These are phyloP conservation scores for Drosophila rellima DNA, from an alignment of 2,888 invertebrate species.

Conservation along the genomic window DNA sequence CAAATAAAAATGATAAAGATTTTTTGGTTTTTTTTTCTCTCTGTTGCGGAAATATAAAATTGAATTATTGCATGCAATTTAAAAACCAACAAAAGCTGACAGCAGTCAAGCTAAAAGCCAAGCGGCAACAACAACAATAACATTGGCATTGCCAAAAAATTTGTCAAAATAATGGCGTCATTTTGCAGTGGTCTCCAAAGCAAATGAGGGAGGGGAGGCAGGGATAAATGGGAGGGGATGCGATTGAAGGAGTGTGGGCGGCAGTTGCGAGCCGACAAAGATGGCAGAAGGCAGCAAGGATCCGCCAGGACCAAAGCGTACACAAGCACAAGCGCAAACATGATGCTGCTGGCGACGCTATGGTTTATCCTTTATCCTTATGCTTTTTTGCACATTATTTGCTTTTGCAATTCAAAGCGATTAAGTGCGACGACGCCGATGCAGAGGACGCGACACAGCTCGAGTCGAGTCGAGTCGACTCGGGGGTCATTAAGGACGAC, in stretches of 20 bases:
- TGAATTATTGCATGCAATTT: constrained; percentile 83
- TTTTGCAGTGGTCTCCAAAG: constrained; percentile 74
- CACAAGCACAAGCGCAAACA: constrained; percentile 35
- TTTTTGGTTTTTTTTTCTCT: constrained; percentile 24
- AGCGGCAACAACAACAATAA: constrained; percentile 42
- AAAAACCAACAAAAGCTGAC: constrained; percentile 77
- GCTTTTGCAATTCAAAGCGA: constrained; percentile 82
- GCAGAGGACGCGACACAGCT: constrained; percentile 29
- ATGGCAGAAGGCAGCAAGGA: constrained; percentile 68
- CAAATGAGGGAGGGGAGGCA: constrained; percentile 16
- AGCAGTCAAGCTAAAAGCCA: constrained; percentile 76
- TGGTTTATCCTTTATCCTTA: constrained; percentile 79
- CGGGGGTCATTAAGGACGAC: constrained; percentile 79
- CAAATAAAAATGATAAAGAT: constrained; percentile 64
- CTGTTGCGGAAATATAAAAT: constrained; percentile 82
- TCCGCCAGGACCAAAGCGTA: constrained; percentile 54
- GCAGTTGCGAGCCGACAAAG: constrained; percentile 69
- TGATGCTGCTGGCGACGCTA: constrained; percentile 67
- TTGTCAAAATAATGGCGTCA: constrained; percentile 84
- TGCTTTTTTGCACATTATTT: constrained; percentile 81
- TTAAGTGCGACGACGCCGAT: constrained; percentile 69
- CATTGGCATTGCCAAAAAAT: constrained; percentile 79
- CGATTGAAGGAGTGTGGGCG: constrained; percentile 47
- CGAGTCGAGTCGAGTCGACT: constrained; percentile 54
- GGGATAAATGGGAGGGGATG: constrained; percentile 22